These are phyloP conservation scores for Drosophila hydei DNA, from an alignment of 1,140 invertebrate genomes.

Conservation along the genomic window DNA sequence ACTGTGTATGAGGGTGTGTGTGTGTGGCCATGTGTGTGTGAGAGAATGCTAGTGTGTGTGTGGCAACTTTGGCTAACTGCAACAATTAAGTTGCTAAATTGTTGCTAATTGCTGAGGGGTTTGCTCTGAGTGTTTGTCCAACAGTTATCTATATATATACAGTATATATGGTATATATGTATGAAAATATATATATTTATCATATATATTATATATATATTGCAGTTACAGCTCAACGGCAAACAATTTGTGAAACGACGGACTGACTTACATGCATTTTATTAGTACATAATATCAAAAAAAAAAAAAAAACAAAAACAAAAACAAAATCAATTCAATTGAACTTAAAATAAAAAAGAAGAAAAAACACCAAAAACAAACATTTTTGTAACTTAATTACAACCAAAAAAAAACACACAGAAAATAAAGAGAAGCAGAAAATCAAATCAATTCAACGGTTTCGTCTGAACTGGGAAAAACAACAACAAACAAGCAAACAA, in stretches of 20 bases:
- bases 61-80: conserved; percentile 37
- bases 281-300: conserved; percentile 74
- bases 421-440: conserved; percentile 15
- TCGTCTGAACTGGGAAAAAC: conserved; percentile 31
- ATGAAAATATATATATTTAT: background rate
- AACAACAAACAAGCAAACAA: conserved; percentile 1
- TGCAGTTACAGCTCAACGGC: conserved; percentile 50
- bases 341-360: conserved; percentile 39
- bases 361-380: conserved; percentile 26
- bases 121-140: background rate
- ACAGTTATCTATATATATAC: conserved; percentile 2
- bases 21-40: conserved; percentile 9
- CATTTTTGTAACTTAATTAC: conserved; percentile 51
- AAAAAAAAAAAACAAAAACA: conserved; percentile 39
- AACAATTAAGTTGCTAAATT: conserved; percentile 37
- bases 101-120: conserved; percentile 35
- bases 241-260: conserved; percentile 79
- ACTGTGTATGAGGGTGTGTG: conserved; percentile 9
- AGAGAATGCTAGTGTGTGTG: conserved; percentile 12
- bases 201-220: background rate
- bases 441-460: conserved; percentile 46
- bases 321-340: conserved; percentile 69
- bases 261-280: conserved; percentile 82
- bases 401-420: conserved; percentile 1
- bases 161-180: background rate